These are phyloP conservation scores for Danio albolineatus DNA, from an alignment of 2,797 vertebrate genomes.

Conservation along the genomic window DNA sequence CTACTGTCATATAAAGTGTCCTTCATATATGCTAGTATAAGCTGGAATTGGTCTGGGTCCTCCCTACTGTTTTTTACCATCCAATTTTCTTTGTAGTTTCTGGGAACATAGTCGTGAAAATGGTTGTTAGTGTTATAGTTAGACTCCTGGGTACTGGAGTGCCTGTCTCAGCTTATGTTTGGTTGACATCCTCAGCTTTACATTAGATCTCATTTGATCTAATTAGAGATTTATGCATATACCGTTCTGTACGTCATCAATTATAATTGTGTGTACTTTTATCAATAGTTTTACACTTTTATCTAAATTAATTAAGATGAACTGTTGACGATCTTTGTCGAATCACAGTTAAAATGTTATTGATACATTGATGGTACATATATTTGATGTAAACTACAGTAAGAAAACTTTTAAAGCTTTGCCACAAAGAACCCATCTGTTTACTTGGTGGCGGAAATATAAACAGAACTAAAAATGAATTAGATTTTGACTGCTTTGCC, in stretches of 20 bases:
- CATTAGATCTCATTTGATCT: neutral
- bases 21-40: conserved; percentile 42
- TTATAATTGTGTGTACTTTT: neutral
- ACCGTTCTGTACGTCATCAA: neutral
- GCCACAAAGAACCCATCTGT: neutral
- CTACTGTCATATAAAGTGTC: conserved; percentile 39
- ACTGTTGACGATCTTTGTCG: neutral
- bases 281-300: neutral
- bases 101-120: neutral
- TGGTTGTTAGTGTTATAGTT: neutral
- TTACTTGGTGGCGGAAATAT: neutral
- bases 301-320: neutral
- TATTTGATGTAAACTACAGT: too few relatives aligned
- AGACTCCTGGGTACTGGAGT: neutral
- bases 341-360: neutral
- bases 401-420: too few relatives aligned
- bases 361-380: too few relatives aligned
- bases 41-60: neutral
- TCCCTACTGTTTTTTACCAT: conserved; percentile 4
- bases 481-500: neutral
- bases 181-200: neutral
- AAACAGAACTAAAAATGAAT: neutral
- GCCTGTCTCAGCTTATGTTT: neutral
- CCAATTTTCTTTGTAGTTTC: neutral
- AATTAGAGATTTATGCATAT: neutral